Evolutionary conservation across 2,113 vertebrate genomes (phyloP), one percentile per base, ranked within the genome.

Genomic region (Chroicocephalus ridibundus): DNA sequence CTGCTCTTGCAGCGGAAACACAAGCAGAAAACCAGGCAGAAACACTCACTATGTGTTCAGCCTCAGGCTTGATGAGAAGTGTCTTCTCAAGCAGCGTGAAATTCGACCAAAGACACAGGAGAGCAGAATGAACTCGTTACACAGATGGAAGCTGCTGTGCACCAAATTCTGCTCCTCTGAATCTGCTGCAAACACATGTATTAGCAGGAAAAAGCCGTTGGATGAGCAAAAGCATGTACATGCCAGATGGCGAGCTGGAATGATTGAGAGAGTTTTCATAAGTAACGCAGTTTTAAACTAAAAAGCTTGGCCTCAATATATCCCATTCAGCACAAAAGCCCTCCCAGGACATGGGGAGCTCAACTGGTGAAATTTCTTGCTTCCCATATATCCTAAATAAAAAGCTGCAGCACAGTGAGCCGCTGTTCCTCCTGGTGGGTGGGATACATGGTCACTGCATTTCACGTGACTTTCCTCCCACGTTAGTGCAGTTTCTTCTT

Each of bases 161-260:
- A 47, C 69, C 46, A 27, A 25, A 34, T 8, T 57, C 64, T 62
- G 66, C 57, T 51, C 36, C 2, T 47, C 38, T 29, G 26, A 70
- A 54, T 38, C 76, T 82, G 79, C 74, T 11, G 38, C 86, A 89
- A 90, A 86, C 40, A 29, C 2, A 42, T 42, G 58, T 25, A 36
- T 42, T 12, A 93, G 96, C 86, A 69, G 90, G 70, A 80, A 47
- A 72, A 70, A 88, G 85, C 87, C 38, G 58, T 5, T 60, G 44
- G 34, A 82, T 57, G 95, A 60, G 80, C 7, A 74, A n/a, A 95
- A 94, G 92, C 91, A 34, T 40, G 74, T 88, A 68, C 82, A 32
- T 70, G 68, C 77, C 94, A 92, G 94, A 92, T 55, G 91, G 94
- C 44, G 76, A 78, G 46, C 49, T 25, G 64, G 40, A 78, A 17